Base-by-base conservation (phyloP, 2,797 vertebrate genomes). In the Atherinosoma microstoma region DNA sequence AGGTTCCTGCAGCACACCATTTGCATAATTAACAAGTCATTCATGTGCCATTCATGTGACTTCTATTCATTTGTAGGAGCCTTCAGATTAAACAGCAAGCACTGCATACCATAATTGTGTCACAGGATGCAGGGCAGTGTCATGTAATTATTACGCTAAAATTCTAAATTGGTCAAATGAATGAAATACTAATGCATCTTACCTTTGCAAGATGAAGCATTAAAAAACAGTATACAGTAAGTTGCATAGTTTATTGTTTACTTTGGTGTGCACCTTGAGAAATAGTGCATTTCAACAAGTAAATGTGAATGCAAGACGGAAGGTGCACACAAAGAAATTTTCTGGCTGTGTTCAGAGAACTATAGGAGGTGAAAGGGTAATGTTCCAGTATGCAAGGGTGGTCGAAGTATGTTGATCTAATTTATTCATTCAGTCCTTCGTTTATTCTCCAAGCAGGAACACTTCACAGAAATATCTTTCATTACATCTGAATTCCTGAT, bases 21-120 rank as follows among this genome's bases (percentile, higher is more conserved):
- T 95, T 95, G 89, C 94, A 95, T 95, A 95, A 95, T 95, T 94
- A 94, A 94, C 93, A 94, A 94, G 91, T 94, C 93, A 90, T 94
- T 93, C 90, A 90, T 93, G 87, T 90, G 90, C 93, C 91, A 90
- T 91, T 95, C 88, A 91, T 85, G 85, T 87, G 79, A 93, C 88
- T 93, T 87, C 86, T 84, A 92, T 93, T 93, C 81, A 89, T 90
- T 90, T 83, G 77, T 80, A 47, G 38, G 83, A 82, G 70, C 87
- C 87, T 91, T 89, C 56, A 80, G 87, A 88, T 88, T 87, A 92
- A 89, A 85, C 82, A 85, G 83, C 78, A 65, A 69, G 68, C 73
- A 80, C 70, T 85, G 76, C 86, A 89, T 88, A 70, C 81, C 53
- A 64, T 79, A 47, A 83, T 84, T 88, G 58, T 60, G 57, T 60